Percentiles rank a stretch among this genome's conserved stretches.
Conservation (phyloP, 2,113 vertebrate genomes). For the Pachyramphus minor region DNA sequence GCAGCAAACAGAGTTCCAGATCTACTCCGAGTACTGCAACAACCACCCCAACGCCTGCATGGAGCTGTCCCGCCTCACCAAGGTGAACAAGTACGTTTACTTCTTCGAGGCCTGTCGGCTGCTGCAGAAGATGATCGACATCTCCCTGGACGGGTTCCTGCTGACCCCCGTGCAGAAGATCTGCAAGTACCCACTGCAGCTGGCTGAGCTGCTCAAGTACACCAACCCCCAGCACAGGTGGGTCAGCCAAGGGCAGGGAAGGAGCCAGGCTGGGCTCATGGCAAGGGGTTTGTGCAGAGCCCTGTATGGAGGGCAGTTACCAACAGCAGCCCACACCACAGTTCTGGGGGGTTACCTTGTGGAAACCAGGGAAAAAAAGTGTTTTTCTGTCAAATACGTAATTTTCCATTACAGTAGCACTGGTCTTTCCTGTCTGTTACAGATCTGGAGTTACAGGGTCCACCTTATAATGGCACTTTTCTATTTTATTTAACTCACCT, state of each 20-base stretch:
- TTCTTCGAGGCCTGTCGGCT: conserved; percentile 96
- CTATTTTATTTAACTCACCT: background rate
- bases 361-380: background rate
- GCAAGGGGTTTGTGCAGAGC: background rate
- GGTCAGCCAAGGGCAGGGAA: accelerated
- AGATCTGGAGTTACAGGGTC: background rate
- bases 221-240: conserved; percentile 94
- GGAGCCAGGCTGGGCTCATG: accelerated
- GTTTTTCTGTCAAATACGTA: background rate
- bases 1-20: conserved; percentile 96
- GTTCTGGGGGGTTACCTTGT: background rate
- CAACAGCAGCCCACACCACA: background rate
- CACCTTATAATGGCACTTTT: background rate
- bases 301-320: background rate
- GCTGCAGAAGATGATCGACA: conserved; percentile 95
- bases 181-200: conserved; percentile 95
- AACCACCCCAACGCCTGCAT: conserved; percentile 93
- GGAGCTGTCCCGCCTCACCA: conserved; percentile 89
- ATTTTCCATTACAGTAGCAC: background rate
- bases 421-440: background rate
- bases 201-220: conserved; percentile 94
- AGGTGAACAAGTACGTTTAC: conserved; percentile 92
- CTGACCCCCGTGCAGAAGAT: conserved; percentile 97
- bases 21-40: conserved; percentile 98
- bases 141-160: conserved; percentile 92